These are phyloP conservation scores for Tyrannus savana DNA, from an alignment of 2,113 vertebrate species.

Conservation along the genomic window DNA sequence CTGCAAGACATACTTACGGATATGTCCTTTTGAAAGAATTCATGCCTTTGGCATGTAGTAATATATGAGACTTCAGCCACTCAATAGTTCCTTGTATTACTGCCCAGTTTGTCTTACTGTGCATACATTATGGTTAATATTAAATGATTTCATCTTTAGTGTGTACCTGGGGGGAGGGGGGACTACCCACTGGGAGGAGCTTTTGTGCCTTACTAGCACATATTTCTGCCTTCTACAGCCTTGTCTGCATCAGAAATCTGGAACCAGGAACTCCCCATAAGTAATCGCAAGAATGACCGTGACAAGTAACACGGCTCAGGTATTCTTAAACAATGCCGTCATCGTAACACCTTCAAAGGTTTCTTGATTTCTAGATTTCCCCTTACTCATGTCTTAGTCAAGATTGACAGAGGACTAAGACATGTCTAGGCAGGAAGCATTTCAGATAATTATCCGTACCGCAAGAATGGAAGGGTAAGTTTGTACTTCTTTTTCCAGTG, in stretches of 20 bases:
- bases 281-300: not conserved
- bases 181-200: not conserved
- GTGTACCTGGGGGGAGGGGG: not conserved
- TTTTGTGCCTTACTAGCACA: not conserved
- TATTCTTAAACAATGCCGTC: not conserved
- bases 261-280: not conserved
- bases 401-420: not conserved
- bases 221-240: not conserved
- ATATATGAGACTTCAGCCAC: not conserved
- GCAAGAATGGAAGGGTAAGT: not conserved
- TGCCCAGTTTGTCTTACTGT: not conserved
- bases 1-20: not conserved
- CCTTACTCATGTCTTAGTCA: slow-evolving; percentile 38
- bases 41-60: not conserved
- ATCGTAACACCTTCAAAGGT: not conserved
- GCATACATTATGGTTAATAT: not conserved
- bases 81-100: not conserved
- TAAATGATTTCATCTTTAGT: not conserved
- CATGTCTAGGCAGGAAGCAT: not conserved
- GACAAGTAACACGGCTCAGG: not conserved
- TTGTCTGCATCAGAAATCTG: not conserved
- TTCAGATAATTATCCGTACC: not conserved
- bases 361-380: not conserved
- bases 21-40: not conserved
- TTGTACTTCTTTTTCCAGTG: not conserved